Evolutionary conservation across 2,113 vertebrate genomes (phyloP).

Genomic region (Perccottus glenii): DNA sequence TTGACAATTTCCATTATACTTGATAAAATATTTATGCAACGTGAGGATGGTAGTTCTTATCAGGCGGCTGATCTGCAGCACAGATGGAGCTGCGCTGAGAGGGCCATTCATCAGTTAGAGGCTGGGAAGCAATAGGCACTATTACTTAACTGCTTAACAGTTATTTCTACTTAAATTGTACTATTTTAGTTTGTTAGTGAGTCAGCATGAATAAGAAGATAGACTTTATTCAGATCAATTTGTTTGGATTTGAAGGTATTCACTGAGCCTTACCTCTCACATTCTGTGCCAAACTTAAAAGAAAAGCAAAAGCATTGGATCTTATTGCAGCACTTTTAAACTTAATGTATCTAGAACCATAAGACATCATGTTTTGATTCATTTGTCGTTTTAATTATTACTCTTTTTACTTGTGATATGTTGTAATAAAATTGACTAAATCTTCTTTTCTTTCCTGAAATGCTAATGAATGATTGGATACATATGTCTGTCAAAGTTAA

Average conservation of each 20-base stretch:
- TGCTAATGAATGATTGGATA: no score
- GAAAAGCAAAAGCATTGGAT: no score
- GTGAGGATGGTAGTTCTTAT: conserved; percentile 99
- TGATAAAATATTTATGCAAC: conserved; percentile 99
- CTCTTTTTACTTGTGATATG: no score
- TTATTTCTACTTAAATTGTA: conserved; percentile 27
- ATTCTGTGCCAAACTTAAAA: not conserved
- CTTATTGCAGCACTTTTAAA: no score
- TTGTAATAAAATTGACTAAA: no score
- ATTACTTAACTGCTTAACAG: conserved; percentile 20
- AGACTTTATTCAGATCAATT: conserved; percentile 35
- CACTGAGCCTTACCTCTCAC: conserved; percentile 27
- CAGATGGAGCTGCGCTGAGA: conserved; percentile 89
- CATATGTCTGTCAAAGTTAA: no score
- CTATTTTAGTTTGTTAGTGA: conserved; percentile 16
- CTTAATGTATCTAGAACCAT: no score
- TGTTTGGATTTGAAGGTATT: conserved; percentile 16
- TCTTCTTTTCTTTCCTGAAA: no score
- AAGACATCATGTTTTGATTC: no score
- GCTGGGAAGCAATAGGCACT: conserved; percentile 26
- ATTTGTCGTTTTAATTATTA: no score
- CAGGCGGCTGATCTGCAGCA: conserved; percentile 91
- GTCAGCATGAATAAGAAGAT: conserved; percentile 22
- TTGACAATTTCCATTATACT: conserved; percentile 99
- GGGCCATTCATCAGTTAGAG: conserved; percentile 89